Evolutionary conservation across 2,888 invertebrate species (phyloP).

Genomic region (Amphipyra berbera): DNA sequence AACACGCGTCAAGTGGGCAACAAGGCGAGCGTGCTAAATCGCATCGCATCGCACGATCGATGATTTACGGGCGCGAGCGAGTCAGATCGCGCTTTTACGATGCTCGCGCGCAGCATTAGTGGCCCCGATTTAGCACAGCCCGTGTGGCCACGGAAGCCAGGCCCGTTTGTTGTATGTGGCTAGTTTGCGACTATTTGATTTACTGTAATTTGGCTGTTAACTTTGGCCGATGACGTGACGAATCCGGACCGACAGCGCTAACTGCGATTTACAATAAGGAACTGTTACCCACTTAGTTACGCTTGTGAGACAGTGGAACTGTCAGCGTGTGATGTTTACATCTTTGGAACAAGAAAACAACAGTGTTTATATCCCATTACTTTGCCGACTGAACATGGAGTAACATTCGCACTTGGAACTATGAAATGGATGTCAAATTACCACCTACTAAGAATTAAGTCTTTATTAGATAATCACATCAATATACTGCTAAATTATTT

Average conservation of each 20-base stretch:
- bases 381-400: slow-evolving; percentile 19
- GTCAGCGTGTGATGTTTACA: slow-evolving; percentile 55
- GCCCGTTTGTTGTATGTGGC: slow-evolving; percentile 66
- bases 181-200: slow-evolving; percentile 74
- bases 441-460: slow-evolving; percentile 3
- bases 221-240: slow-evolving; percentile 58
- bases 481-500: neutral
- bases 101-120: slow-evolving; percentile 58
- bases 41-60: slow-evolving; percentile 81
- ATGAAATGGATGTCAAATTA: slow-evolving; percentile 26
- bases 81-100: slow-evolving; percentile 81
- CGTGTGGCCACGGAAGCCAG: slow-evolving; percentile 76
- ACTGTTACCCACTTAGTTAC: slow-evolving; percentile 51
- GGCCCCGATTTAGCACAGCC: slow-evolving; percentile 75
- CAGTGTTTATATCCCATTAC: slow-evolving; percentile 50
- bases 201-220: slow-evolving; percentile 73
- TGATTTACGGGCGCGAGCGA: slow-evolving; percentile 81
- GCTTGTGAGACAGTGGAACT: slow-evolving; percentile 48
- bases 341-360: slow-evolving; percentile 47
- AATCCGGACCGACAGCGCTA: slow-evolving; percentile 51
- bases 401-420: slow-evolving; percentile 25
- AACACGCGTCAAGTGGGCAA: slow-evolving; percentile 42
- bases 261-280: slow-evolving; percentile 60
- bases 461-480: neutral
- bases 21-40: slow-evolving; percentile 73